Evolutionary conservation across 2,888 invertebrate species (phyloP).

Genomic region (Camponotus fellah): DNA sequence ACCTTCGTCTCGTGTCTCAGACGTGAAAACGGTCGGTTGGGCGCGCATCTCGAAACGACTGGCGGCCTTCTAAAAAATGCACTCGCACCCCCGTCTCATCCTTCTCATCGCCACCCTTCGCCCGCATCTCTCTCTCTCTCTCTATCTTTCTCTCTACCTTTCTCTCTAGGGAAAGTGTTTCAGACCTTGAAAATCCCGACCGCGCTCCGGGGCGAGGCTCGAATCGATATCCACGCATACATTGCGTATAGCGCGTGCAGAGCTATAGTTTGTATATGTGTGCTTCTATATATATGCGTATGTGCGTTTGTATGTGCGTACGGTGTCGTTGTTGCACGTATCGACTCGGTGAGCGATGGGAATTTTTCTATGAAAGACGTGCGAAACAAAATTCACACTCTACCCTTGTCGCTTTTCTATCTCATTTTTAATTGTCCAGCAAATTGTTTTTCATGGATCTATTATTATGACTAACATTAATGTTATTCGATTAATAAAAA

Average conservation of each 20-base stretch:
- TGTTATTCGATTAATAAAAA: neutral
- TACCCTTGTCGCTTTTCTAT: constrained; percentile 34
- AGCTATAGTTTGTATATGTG: constrained; percentile 26
- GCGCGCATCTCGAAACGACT: constrained; percentile 59
- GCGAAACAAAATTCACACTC: constrained; percentile 15
- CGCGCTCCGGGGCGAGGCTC: constrained; percentile 53
- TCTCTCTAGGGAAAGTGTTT: constrained; percentile 70
- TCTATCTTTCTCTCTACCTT: neutral
- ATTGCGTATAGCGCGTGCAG: constrained; percentile 26
- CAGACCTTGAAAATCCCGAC: constrained; percentile 75
- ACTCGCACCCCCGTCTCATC: constrained; percentile 51
- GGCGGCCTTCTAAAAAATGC: constrained; percentile 76
- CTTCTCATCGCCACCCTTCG: constrained; percentile 3
- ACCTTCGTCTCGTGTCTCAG: constrained; percentile 51
- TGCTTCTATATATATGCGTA: constrained; percentile 25
- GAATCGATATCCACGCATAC: constrained; percentile 70
- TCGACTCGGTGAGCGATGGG: constrained; percentile 58
- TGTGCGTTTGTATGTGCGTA: constrained; percentile 19
- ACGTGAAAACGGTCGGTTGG: constrained; percentile 72
- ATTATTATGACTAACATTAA: neutral
- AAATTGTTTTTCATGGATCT: neutral
- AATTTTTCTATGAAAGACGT: constrained; percentile 66
- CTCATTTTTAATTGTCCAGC: constrained; percentile 10
- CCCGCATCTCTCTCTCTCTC: neutral
- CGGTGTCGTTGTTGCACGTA: constrained; percentile 52